A percentile compares a stretch with the other conserved stretches of the same genome.
These are phyloP conservation scores for Notarius lentiginosus DNA, from an alignment of 2,113 vertebrate species.

Conservation along the genomic window DNA sequence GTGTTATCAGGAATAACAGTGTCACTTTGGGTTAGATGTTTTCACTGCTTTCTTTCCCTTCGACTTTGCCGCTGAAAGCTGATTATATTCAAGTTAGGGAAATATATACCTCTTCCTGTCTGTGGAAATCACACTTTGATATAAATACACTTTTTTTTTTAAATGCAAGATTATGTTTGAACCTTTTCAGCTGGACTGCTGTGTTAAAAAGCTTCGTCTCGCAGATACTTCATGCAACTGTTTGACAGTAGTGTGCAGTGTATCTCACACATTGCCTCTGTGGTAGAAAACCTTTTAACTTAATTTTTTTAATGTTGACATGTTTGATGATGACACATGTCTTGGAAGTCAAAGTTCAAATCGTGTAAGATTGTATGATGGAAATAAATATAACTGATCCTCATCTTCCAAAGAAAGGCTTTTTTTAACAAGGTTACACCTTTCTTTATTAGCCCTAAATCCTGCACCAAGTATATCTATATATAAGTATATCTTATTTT, in stretches of 20 bases:
- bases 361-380: background rate
- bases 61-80: conserved; percentile 61
- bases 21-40: conserved; percentile 61
- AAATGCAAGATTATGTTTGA: background rate
- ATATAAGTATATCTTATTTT: background rate
- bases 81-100: conserved; percentile 6
- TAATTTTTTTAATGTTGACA: background rate
- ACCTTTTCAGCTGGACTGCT: background rate
- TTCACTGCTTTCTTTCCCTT: conserved; percentile 42
- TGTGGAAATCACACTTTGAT: conserved; percentile 1
- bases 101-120: conserved; percentile 3
- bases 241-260: conserved; percentile 15
- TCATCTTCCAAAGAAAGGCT: background rate
- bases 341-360: background rate
- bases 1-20: conserved; percentile 62
- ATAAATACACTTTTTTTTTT: background rate
- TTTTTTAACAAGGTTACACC: background rate
- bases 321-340: background rate
- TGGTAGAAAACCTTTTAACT: background rate
- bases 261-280: background rate
- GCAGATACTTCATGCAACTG: conserved; percentile 1
- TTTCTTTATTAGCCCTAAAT: conserved; percentile 1
- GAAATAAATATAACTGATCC: background rate
- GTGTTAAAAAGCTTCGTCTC: background rate
- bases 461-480: too few relatives aligned